Base-by-base conservation (phyloP, 2,113 vertebrate genomes). In the Setophaga coronata region DNA sequence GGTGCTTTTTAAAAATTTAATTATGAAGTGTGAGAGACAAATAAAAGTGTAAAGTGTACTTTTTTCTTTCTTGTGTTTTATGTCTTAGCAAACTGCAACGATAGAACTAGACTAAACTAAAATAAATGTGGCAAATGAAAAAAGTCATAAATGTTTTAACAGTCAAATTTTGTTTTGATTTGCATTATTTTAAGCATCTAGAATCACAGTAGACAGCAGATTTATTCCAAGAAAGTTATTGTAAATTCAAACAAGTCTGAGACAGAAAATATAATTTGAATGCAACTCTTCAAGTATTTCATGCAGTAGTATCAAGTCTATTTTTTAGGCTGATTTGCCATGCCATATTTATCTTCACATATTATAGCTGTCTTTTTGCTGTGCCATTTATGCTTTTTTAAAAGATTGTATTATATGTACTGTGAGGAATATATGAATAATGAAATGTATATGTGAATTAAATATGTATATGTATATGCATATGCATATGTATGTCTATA, bases 11-110 rank as follows among this genome's bases (percentile, higher is more conserved):
- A 86, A 74, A 36, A 96, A 76, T 60, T 95, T 48, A 31, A 70
- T 95, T 94, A 18, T 38, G 14, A 87, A 95, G 25, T 91, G 43
- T 86, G 53, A 92, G 53, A 89, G 28, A 60, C n/a, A 88, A 95
- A 53, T 42, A 45, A 70, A 91, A 91, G 56, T 69, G 36, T 64
- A 69, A 4, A 34, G 10, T 21, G 20, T 65, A 84, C 7, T 24
- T 76, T 82, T 31, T 61, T 34, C 8, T 89, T 85, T 84, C n/a
- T 40, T n/a, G 11, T 31, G 47, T 57, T 69, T 83, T 65, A 4
- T 72, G 15, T 47, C 64, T 91, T 82, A 90, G n/a, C 24, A 87
- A 79, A 66, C 62, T 89, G 21, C 31, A 80, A 82, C 58, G 57
- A 91, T 26, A 66, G 15, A 51, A 56, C 4, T 67, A 14, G 73